These are phyloP conservation scores for Euplexia lucipara DNA, from an alignment of 2,888 invertebrate genomes.

Conservation along the genomic window DNA sequence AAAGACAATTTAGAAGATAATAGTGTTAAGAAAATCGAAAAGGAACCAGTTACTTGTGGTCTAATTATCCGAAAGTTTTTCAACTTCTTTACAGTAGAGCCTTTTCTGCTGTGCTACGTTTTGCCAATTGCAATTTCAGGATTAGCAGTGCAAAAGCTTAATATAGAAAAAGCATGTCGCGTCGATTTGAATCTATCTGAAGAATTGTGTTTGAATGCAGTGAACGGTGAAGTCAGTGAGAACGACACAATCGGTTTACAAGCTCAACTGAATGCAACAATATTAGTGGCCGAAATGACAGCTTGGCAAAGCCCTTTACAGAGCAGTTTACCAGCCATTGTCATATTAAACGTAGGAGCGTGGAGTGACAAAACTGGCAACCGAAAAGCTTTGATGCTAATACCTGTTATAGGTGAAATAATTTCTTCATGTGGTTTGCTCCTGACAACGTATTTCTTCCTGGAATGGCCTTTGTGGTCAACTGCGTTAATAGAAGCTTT, in stretches of 20 bases:
- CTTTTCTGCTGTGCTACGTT: slow-evolving; percentile 92
- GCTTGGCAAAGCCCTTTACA: slow-evolving; percentile 90
- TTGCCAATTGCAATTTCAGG: slow-evolving; percentile 92
- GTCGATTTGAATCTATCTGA: slow-evolving; percentile 87
- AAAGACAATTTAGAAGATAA: slow-evolving; percentile 49
- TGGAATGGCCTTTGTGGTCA: slow-evolving; percentile 90
- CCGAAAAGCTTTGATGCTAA: slow-evolving; percentile 90
- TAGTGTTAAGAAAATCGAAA: slow-evolving; percentile 41
- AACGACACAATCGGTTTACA: slow-evolving; percentile 75
- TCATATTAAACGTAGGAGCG: slow-evolving; percentile 91
- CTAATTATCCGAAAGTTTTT: slow-evolving; percentile 67
- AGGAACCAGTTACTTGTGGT: slow-evolving; percentile 55
- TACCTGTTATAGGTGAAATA: slow-evolving; percentile 90
- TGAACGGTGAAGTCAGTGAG: slow-evolving; percentile 71
- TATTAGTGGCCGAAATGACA: slow-evolving; percentile 88
- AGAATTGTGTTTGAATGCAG: slow-evolving; percentile 85
- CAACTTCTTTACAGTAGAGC: slow-evolving; percentile 92
- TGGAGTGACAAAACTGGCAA: slow-evolving; percentile 92
- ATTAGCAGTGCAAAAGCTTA: slow-evolving; percentile 88
- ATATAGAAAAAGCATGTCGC: slow-evolving; percentile 91
- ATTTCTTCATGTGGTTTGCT: slow-evolving; percentile 88
- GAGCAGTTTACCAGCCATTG: slow-evolving; percentile 89
- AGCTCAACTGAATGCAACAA: slow-evolving; percentile 83
- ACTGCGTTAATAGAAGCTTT: slow-evolving; percentile 90
- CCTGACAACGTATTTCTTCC: slow-evolving; percentile 89